Base-by-base conservation (phyloP, 2,888 invertebrate species). In the Lampropteryx suffumata region DNA sequence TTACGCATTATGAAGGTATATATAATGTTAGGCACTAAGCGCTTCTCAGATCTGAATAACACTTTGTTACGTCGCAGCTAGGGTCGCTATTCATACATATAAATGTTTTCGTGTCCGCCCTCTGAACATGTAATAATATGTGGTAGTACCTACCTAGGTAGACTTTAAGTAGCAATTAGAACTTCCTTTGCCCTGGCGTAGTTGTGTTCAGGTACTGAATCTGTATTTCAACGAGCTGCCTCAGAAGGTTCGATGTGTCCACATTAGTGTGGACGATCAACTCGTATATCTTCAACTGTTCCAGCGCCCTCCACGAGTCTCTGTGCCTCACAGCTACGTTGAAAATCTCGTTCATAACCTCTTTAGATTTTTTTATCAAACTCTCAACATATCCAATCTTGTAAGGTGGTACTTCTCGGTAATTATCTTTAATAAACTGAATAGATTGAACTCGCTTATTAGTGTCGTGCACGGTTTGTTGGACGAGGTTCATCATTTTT, bases 201-300 rank as follows among this genome's bases (percentile, higher is more conserved):
- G 57, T 73, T 0, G 71, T 24, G 50, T 82, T 84, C 50, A 78
- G 43, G 39, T 72, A 35, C 33, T 76, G 74, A 8, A 80, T 64
- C 42, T 87, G 83, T 7, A 82, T 66, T 33, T 87, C 84, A 0
- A 85, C 74, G 6, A 88, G 57, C 36, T 86, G 83, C 26, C 82
- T 62, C 1, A 88, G 76, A 12, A 86, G 61, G 45, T 87, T 82
- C 0, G 81, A 81, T 0, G 79, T 79, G 27, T 88, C 88, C 0
- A 87, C 84, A 39, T 86, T 87, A 0, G 86, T 84, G 33, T 87
- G 86, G 0, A 84, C 76, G 2, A 88, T 84, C 6, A 84, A 58
- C 51, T 88, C 88, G 42, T 84, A 87, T 8, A 86, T 76, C 50
- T 85, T 87, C 51, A 88, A 50, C 59, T 86, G 84, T 53, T 88